Conservation (phyloP, 1,140 invertebrate genomes). For the Lineus longissimus region DNA sequence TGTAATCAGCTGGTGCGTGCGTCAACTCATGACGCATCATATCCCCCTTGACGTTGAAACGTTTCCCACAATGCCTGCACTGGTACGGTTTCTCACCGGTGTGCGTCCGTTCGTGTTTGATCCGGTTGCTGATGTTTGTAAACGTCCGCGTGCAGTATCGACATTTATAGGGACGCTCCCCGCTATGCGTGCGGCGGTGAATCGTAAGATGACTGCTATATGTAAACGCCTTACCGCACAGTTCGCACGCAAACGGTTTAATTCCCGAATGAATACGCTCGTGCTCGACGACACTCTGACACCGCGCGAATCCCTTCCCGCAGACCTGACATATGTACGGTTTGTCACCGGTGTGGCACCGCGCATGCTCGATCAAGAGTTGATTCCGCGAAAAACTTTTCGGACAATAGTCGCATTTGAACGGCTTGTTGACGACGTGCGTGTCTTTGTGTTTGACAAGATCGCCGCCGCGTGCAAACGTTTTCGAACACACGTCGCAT, state of each 20-base stretch:
- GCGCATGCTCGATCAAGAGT: not conserved
- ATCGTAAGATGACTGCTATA: slow-evolving; percentile 92
- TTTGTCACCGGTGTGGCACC: slow-evolving; percentile 5
- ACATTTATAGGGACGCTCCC: slow-evolving; percentile 90
- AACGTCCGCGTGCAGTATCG: slow-evolving; percentile 90
- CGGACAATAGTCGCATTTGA: no score
- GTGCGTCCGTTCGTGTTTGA: not conserved
- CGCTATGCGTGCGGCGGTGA: slow-evolving; percentile 95
- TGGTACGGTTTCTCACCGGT: not conserved
- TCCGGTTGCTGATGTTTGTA: slow-evolving; percentile 69
- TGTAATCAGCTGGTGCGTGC: no score
- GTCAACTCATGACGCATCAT: no score
- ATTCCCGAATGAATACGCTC: not conserved
- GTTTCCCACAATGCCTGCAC: no score
- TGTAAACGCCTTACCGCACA: slow-evolving; percentile 41
- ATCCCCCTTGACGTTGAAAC: no score
- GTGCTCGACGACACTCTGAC: slow-evolving; percentile 7
- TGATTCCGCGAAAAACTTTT: not conserved
- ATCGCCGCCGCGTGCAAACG: slow-evolving; percentile 62
- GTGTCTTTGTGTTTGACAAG: slow-evolving; percentile 61
- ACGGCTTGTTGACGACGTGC: slow-evolving; percentile 53
- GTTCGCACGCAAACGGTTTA: no score
- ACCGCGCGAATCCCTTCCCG: slow-evolving; percentile 16
- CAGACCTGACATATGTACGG: slow-evolving; percentile 16
- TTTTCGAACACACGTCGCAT: slow-evolving; percentile 59